Base-by-base conservation (phyloP, 2,888 invertebrate species). In the Nudaria mundana region DNA sequence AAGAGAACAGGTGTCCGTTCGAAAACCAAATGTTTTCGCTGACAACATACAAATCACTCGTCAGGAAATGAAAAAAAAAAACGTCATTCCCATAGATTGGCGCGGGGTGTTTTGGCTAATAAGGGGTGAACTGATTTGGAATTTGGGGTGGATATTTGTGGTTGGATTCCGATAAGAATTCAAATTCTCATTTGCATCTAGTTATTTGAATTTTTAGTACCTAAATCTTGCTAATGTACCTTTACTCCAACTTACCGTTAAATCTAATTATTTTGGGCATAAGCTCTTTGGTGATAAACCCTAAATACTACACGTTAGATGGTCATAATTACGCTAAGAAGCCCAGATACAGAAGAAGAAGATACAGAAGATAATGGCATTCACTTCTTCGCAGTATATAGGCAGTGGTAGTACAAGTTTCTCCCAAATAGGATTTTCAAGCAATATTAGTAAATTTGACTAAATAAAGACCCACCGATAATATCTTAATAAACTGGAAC, bases 31-130 rank as follows among this genome's bases (percentile, higher is more conserved):
- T 78, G 76, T 74, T 72, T 65, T 71, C 64, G 66, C 65, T 64
- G 71, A 72, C 68, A 61, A 48, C 66, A 58, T 66, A 73, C 77
- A 80, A 82, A 81, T 79, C 80, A 77, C 78, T 65, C 64, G 63
- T 71, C 77, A 78, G 79, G 80, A 79, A 80, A 63, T 62, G 66
- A 56, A 52, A 16, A 63, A 69, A 70, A 71, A 69, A 69, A 58
- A 45, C 48, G 44, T 52, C 55, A 71, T 70, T 73, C 71, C 67
- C 65, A 61, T 65, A 61, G 44, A 54, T 46, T 40, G 40, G 30
- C 36, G 31, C 14, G 2, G 30, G 30, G 13, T 7, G 29, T 7
- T 35, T 29, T 28, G 36, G 48, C 46, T 58, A 57, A 48, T 56
- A 44, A 51, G 37, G 31, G 50, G 44, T 40, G 48, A 44, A 38